Evolutionary conservation across 2,797 vertebrate genomes (phyloP).

Genomic region (Synaphobranchus kaupii): DNA sequence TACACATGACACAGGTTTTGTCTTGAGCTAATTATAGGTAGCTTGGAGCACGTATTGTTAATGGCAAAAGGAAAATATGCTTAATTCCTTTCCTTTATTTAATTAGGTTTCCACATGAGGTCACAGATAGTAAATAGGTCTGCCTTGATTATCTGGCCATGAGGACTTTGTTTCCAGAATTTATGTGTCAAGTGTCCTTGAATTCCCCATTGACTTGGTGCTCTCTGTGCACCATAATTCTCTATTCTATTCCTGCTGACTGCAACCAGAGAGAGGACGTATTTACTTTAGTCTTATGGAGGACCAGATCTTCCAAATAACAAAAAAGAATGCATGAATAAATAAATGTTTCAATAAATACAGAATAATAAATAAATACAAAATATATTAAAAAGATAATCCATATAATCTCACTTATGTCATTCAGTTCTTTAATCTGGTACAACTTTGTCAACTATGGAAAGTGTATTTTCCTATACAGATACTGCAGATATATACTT

Average conservation of each 20-base stretch:
- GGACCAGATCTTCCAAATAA: no score
- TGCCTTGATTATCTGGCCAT: conserved; percentile 4
- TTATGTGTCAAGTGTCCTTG: conserved; percentile 4
- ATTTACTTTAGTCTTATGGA: background rate
- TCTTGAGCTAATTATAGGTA: background rate
- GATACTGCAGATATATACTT: background rate
- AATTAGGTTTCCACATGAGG: background rate
- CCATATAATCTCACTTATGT: no score
- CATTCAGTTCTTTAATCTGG: background rate
- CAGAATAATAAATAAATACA: no score
- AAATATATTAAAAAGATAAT: no score
- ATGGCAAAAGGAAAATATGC: background rate
- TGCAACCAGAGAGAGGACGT: background rate
- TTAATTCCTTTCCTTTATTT: background rate
- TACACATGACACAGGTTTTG: background rate
- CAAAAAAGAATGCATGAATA: no score
- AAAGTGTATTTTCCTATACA: background rate
- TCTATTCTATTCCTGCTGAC: background rate
- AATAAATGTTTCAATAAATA: no score
- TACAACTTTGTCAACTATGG: background rate
- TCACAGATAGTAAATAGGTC: background rate
- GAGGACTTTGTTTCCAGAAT: conserved; percentile 2
- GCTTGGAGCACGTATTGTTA: background rate
- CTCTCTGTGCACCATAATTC: background rate
- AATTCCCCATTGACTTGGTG: background rate